phyloP scores from a whole-genome alignment of 2,888 invertebrate species.

The Mayetiola destructor region DNA sequence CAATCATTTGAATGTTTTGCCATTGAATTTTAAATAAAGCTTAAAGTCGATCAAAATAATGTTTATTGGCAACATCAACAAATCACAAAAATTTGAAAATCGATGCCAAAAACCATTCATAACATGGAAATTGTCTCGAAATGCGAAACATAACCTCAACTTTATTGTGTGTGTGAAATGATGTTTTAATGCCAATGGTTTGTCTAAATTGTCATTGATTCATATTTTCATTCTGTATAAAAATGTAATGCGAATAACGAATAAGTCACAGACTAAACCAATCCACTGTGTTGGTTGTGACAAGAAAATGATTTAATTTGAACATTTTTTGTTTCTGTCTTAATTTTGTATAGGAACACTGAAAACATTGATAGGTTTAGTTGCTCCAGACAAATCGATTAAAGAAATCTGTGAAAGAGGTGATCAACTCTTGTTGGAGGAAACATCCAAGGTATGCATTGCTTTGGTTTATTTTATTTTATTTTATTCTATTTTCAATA shows the following conservation, averaged over 20 bases:
- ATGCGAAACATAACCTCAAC: constrained; percentile 2
- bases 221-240: background rate
- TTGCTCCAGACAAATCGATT: constrained; percentile 75
- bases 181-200: background rate
- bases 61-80: no score
- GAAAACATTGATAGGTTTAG: constrained; percentile 75
- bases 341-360: constrained; percentile 59
- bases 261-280: no score
- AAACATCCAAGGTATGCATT: constrained; percentile 70
- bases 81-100: no score
- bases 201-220: no score
- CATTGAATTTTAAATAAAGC: background rate
- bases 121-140: background rate
- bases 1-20: background rate
- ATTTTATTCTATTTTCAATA: background rate
- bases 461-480: background rate
- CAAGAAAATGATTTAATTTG: no score
- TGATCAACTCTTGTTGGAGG: constrained; percentile 73
- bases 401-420: constrained; percentile 85
- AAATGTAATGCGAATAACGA: no score
- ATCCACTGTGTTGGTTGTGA: no score
- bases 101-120: background rate
- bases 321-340: background rate
- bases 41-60: background rate
- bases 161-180: background rate